A percentile compares a stretch with the other conserved stretches of the same genome.
Evolutionary conservation across 2,888 invertebrate species (phyloP).

Genomic region (Eristalis pertinax): DNA sequence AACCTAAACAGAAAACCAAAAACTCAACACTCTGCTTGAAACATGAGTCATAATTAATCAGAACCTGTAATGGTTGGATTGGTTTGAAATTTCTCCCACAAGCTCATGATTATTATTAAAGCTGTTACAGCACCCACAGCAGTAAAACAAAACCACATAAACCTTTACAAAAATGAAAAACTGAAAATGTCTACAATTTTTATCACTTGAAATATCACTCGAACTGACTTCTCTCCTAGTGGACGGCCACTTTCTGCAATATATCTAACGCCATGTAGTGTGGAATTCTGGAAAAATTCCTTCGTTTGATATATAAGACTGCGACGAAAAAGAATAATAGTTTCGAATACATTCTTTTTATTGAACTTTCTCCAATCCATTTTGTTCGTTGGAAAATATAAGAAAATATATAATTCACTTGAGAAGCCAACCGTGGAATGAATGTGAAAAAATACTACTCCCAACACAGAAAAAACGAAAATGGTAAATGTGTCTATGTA

Average conservation of each 20-base stretch:
- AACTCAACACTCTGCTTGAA: background rate
- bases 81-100: slow-evolving; percentile 92
- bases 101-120: slow-evolving; percentile 88
- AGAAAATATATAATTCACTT: background rate
- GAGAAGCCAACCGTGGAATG: background rate
- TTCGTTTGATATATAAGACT: slow-evolving; percentile 88
- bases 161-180: slow-evolving; percentile 82
- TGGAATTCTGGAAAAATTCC: slow-evolving; percentile 89
- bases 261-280: slow-evolving; percentile 90
- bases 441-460: background rate
- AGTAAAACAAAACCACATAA: slow-evolving; percentile 91
- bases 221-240: slow-evolving; percentile 88
- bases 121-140: slow-evolving; percentile 87
- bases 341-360: slow-evolving; percentile 64
- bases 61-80: slow-evolving; percentile 90
- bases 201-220: background rate
- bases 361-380: background rate
- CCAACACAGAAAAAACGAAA: background rate
- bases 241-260: slow-evolving; percentile 89
- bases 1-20: slow-evolving; percentile 81
- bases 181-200: background rate
- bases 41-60: background rate
- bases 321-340: slow-evolving; percentile 81
- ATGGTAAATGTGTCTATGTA: background rate
- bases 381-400: background rate